A percentile compares a stretch with the other conserved stretches of the same genome.
phyloP scores from a whole-genome alignment of 2,113 vertebrate genomes.

The Anolis carolinensis region DNA sequence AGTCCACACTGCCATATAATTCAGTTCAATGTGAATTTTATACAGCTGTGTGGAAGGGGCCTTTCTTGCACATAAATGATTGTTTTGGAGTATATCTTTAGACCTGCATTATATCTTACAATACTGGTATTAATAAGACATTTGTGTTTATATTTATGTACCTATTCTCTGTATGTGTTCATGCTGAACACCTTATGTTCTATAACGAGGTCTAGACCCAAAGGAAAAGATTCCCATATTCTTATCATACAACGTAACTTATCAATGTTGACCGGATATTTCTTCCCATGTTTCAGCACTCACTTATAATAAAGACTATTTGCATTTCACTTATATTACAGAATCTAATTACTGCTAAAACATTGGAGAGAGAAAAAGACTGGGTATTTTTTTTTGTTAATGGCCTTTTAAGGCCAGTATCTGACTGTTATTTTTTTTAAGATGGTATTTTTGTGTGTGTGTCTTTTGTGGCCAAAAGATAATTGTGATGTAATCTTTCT shows the following conservation, averaged over 20 bases:
- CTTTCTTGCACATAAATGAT: neutral
- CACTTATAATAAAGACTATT: neutral
- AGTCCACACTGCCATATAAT: too few species aligned
- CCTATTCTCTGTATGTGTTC: neutral
- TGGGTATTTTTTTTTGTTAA: neutral
- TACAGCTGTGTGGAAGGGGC: too few species aligned
- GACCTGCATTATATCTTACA: neutral
- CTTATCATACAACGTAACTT: neutral
- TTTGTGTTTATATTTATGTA: neutral
- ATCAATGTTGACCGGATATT: neutral
- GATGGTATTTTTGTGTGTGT: neutral
- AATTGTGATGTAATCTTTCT: neutral
- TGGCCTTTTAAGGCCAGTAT: constrained; percentile 34
- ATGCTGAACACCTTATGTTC: neutral
- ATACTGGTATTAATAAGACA: neutral
- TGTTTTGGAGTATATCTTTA: neutral
- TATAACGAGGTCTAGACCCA: neutral
- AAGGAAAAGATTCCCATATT: neutral
- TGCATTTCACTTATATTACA: neutral
- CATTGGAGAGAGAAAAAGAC: too few species aligned
- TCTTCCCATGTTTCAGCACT: neutral
- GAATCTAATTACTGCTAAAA: neutral
- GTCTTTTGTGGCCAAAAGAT: neutral
- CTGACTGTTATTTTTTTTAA: constrained; percentile 30
- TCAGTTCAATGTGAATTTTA: too few species aligned